These are phyloP conservation scores for Melopsittacus undulatus DNA, from an alignment of 2,797 vertebrate genomes.

Conservation along the genomic window DNA sequence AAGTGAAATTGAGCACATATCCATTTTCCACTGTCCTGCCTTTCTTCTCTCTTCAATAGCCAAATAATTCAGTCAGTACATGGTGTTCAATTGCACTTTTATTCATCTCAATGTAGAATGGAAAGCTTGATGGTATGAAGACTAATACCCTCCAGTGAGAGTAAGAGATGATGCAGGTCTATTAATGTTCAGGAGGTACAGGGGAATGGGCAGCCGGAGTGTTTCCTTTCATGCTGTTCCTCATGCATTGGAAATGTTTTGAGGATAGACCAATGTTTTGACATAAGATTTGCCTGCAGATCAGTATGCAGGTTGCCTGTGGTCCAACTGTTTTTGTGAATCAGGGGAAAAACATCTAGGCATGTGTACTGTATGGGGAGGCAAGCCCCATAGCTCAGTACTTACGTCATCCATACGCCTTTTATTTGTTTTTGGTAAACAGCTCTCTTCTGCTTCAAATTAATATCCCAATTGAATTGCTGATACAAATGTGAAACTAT, in stretches of 20 bases:
- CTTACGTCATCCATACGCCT: constrained; percentile 1
- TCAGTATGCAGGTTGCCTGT: not conserved
- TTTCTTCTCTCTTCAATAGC: not conserved
- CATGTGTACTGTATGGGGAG: not conserved
- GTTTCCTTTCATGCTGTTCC: not conserved
- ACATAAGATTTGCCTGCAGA: not conserved
- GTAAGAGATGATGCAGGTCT: not conserved
- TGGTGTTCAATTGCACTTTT: not conserved
- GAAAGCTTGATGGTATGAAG: not conserved
- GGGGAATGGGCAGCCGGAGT: not conserved
- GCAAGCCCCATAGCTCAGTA: not conserved
- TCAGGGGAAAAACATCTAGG: constrained; percentile 22
- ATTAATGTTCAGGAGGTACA: not conserved
- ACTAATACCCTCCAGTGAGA: not conserved
- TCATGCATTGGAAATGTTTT: not conserved
- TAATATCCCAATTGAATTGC: not conserved
- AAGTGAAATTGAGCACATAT: not conserved
- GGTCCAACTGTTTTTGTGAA: constrained; percentile 29
- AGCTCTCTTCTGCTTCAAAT: constrained; percentile 47
- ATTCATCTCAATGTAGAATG: not conserved
- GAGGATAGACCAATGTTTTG: not conserved
- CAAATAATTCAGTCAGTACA: not conserved
- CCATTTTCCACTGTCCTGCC: not conserved
- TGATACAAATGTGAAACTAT: constrained; percentile 34
- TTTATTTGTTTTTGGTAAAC: constrained; percentile 56